Evolutionary conservation across 2,888 invertebrate species (phyloP).

Genomic region (Sturmia bella): DNA sequence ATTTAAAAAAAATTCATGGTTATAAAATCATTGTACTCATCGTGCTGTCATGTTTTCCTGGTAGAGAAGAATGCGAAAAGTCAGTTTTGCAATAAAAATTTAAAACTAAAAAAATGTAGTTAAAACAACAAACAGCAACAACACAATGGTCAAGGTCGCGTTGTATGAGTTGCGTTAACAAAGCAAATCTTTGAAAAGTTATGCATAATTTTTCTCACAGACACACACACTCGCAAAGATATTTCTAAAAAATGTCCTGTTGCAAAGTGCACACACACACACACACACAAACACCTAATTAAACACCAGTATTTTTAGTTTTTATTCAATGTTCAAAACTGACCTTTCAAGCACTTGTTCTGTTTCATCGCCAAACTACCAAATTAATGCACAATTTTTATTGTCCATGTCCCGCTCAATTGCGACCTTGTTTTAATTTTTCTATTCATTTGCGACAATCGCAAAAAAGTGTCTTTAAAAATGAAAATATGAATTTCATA

Average conservation of each 20-base stretch:
- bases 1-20: slow-evolving; percentile 58
- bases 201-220: neutral
- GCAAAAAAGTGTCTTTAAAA: slow-evolving; percentile 10
- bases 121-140: slow-evolving; percentile 16
- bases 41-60: neutral
- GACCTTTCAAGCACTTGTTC: slow-evolving; percentile 49
- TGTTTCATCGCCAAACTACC: slow-evolving; percentile 23
- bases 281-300: too few species aligned
- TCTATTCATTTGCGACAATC: slow-evolving; percentile 13
- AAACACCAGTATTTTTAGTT: slow-evolving; percentile 1
- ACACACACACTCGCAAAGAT: slow-evolving; percentile 3
- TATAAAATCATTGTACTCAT: slow-evolving; percentile 43
- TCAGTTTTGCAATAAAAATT: slow-evolving; percentile 15
- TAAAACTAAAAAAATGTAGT: slow-evolving; percentile 29
- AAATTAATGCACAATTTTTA: slow-evolving; percentile 20
- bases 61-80: neutral
- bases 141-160: slow-evolving; percentile 57
- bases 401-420: slow-evolving; percentile 13
- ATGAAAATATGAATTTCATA: slow-evolving; percentile 53
- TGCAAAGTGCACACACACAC: slow-evolving; percentile 52
- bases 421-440: slow-evolving; percentile 57
- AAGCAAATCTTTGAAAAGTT: slow-evolving; percentile 35
- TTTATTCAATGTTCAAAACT: slow-evolving; percentile 12
- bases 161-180: slow-evolving; percentile 39
- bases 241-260: slow-evolving; percentile 36